These are phyloP conservation scores for Sternotherus odoratus DNA, from an alignment of 2,797 vertebrate species.

Conservation along the genomic window DNA sequence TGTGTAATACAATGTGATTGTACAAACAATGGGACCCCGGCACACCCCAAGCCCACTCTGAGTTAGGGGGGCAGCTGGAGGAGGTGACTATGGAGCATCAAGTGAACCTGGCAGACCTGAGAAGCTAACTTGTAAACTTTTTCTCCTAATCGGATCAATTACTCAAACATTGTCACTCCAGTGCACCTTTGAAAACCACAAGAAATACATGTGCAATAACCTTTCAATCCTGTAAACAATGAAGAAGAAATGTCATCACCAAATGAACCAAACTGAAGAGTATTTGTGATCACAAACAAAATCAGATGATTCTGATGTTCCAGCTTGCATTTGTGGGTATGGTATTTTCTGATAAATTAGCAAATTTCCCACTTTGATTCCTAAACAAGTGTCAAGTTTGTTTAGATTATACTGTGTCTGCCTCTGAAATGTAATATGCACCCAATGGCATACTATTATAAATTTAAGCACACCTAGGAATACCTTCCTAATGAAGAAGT, in stretches of 20 bases:
- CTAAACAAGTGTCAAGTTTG: neutral
- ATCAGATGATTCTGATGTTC: conserved; percentile 7
- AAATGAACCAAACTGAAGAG: conserved; percentile 33
- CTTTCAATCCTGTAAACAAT: conserved; percentile 22
- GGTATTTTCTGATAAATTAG: conserved; percentile 25
- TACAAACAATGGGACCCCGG: neutral
- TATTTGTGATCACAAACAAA: conserved; percentile 30
- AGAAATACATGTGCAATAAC: conserved; percentile 22
- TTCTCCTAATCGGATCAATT: conserved; percentile 57
- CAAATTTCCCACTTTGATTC: neutral
- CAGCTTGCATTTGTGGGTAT: conserved; percentile 6
- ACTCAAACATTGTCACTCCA: conserved; percentile 26
- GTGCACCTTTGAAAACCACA: conserved; percentile 52
- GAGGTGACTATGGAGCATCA: neutral
- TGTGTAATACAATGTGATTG: neutral
- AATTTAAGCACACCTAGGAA: neutral
- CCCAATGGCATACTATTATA: neutral
- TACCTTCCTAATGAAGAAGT: neutral
- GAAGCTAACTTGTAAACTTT: conserved; percentile 21
- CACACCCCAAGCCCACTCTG: neutral
- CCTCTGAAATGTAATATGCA: neutral
- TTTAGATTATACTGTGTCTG: conserved; percentile 11
- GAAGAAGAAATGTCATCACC: conserved; percentile 30
- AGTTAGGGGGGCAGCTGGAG: neutral
- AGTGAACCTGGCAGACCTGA: neutral